Evolutionary conservation across 2,888 invertebrate genomes (phyloP).

Genomic region (Clivina fossor): DNA sequence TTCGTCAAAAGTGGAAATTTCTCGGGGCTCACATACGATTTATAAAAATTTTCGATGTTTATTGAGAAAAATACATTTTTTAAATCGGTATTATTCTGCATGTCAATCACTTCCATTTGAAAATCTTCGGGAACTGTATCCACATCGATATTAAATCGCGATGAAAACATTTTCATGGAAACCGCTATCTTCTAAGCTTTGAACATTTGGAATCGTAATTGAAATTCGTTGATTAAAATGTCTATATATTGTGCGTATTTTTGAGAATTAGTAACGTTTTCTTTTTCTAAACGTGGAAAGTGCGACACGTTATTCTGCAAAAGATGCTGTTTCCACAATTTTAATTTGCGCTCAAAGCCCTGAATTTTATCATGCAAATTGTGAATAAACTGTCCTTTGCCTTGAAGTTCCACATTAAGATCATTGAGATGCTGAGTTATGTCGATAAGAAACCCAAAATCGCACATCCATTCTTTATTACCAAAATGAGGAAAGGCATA

Average conservation of each 20-base stretch:
- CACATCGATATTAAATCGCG: slow-evolving; percentile 38
- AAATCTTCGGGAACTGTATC: slow-evolving; percentile 36
- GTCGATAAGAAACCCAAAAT: slow-evolving; percentile 32
- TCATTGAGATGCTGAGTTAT: slow-evolving; percentile 35
- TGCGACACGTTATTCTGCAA: slow-evolving; percentile 35
- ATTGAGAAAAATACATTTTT: slow-evolving; percentile 30
- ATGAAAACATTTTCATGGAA: slow-evolving; percentile 36
- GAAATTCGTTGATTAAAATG: slow-evolving; percentile 34
- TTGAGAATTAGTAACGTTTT: slow-evolving; percentile 31
- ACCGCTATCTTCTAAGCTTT: slow-evolving; percentile 34
- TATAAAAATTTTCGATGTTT: slow-evolving; percentile 30
- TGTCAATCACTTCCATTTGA: slow-evolving; percentile 36
- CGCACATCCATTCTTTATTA: slow-evolving; percentile 38
- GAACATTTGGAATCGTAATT: slow-evolving; percentile 32
- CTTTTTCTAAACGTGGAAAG: slow-evolving; percentile 35
- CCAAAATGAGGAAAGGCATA: slow-evolving; percentile 35
- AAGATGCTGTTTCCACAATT: slow-evolving; percentile 35
- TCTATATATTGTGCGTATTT: slow-evolving; percentile 35
- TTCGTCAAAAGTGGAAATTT: background rate
- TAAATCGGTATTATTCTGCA: slow-evolving; percentile 36
- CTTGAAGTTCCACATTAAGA: too few species aligned
- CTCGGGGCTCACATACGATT: slow-evolving; percentile 26
- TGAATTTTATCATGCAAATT: too few species aligned
- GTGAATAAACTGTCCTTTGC: too few species aligned
- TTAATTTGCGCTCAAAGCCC: slow-evolving; percentile 31